Conservation (phyloP, 2,888 invertebrate genomes). For the Caenorhabditis virilis region DNA sequence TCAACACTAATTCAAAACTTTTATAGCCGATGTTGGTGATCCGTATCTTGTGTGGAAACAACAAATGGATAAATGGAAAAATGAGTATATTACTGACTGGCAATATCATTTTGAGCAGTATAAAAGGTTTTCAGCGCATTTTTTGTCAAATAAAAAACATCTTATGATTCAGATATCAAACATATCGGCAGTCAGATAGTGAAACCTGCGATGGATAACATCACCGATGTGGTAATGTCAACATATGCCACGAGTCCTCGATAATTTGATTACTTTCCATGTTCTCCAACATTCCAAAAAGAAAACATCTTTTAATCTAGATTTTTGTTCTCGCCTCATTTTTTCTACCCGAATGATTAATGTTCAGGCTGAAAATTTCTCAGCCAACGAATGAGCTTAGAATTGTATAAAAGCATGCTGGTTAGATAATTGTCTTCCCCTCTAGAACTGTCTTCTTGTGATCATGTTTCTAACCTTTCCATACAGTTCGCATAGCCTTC, state of each 20-base stretch:
- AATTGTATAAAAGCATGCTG: too few relatives aligned
- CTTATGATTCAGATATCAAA: slow-evolving; percentile 48
- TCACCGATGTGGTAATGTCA: slow-evolving; percentile 24
- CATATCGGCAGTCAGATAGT: slow-evolving; percentile 58
- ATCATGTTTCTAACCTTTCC: not conserved
- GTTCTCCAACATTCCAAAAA: not conserved
- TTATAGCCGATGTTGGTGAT: slow-evolving; percentile 66
- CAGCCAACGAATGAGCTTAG: too few relatives aligned
- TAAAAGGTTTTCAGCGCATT: too few relatives aligned
- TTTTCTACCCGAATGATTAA: slow-evolving; percentile 3
- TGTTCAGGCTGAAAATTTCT: too few relatives aligned
- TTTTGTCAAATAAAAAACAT: not conserved
- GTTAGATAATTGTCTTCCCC: not conserved
- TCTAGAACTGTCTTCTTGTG: not conserved
- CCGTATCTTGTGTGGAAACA: slow-evolving; percentile 67
- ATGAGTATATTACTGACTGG: slow-evolving; percentile 68
- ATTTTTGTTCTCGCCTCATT: slow-evolving; percentile 1
- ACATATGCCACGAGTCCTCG: not conserved
- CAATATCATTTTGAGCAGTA: slow-evolving; percentile 68
- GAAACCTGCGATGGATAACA: slow-evolving; percentile 45
- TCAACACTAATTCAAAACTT: not conserved
- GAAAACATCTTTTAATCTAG: slow-evolving; percentile 4
- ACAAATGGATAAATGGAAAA: slow-evolving; percentile 68
- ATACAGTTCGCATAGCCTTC: too few relatives aligned
- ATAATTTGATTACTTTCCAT: not conserved